These are phyloP conservation scores for Oscheius sp. DNA, from an alignment of 1,140 invertebrate species.

Conservation along the genomic window DNA sequence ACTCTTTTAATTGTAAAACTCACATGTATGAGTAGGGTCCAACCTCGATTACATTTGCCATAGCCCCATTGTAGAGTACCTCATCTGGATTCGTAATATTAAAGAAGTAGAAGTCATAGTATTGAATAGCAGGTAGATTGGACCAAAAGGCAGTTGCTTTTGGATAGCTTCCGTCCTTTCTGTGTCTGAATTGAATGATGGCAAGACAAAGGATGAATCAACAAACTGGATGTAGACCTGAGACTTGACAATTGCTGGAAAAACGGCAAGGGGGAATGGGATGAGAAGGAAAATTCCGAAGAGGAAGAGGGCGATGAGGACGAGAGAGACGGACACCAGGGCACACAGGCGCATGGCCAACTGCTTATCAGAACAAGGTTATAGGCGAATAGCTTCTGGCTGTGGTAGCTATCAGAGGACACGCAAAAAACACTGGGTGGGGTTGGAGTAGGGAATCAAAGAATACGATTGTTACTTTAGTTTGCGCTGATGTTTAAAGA, in stretches of 20 bases:
- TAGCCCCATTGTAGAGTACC: conserved; percentile 19
- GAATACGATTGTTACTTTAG: too few species aligned
- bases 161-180: conserved; percentile 7
- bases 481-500: too few species aligned
- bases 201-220: neutral
- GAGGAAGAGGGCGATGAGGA: conserved; percentile 12
- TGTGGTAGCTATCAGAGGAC: too few species aligned
- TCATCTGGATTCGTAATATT: conserved; percentile 36
- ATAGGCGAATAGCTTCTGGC: too few species aligned
- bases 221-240: conserved; percentile 24
- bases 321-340: conserved; percentile 5
- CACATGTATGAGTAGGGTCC: conserved; percentile 35
- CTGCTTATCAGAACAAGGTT: too few species aligned
- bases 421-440: too few species aligned
- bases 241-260: conserved; percentile 24
- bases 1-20: too few species aligned
- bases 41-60: conserved; percentile 16
- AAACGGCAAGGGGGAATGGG: conserved; percentile 34
- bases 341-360: conserved; percentile 28
- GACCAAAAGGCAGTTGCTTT: conserved; percentile 20
- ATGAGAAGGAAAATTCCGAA: conserved; percentile 36
- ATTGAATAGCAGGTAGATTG: conserved; percentile 13
- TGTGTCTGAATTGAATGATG: conserved; percentile 1
- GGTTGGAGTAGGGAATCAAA: too few species aligned
- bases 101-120: conserved; percentile 27